These are phyloP conservation scores for Tangara arthus DNA, from an alignment of 2,797 vertebrate genomes.

Conservation along the genomic window DNA sequence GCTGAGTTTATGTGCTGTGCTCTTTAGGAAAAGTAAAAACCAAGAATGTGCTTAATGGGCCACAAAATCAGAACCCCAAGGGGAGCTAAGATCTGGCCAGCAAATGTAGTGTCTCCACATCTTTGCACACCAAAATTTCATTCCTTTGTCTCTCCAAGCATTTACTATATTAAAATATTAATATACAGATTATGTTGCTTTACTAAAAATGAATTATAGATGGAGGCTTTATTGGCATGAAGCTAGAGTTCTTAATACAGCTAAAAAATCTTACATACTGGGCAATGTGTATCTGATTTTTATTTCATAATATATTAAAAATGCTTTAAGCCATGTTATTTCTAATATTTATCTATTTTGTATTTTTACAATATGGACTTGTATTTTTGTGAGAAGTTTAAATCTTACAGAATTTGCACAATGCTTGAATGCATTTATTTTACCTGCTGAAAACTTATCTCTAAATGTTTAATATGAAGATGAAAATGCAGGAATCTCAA, in stretches of 20 bases:
- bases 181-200: neutral
- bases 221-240: neutral
- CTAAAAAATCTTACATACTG: neutral
- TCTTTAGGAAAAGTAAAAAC: neutral
- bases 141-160: neutral
- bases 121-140: neutral
- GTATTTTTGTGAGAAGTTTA: neutral
- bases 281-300: neutral
- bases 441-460: neutral
- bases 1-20: neutral
- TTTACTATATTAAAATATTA: conserved; percentile 2
- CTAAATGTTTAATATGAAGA: neutral
- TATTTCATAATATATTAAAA: neutral
- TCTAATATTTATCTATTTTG: neutral
- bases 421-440: neutral
- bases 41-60: neutral
- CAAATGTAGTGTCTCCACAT: neutral
- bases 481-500: neutral
- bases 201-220: neutral
- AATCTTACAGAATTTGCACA: neutral
- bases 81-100: neutral
- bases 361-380: neutral
- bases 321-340: neutral
- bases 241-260: neutral
- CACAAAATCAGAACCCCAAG: neutral